Evolutionary conservation across 2,888 invertebrate genomes (phyloP).

Genomic region (Ornithoptera alexandrae): DNA sequence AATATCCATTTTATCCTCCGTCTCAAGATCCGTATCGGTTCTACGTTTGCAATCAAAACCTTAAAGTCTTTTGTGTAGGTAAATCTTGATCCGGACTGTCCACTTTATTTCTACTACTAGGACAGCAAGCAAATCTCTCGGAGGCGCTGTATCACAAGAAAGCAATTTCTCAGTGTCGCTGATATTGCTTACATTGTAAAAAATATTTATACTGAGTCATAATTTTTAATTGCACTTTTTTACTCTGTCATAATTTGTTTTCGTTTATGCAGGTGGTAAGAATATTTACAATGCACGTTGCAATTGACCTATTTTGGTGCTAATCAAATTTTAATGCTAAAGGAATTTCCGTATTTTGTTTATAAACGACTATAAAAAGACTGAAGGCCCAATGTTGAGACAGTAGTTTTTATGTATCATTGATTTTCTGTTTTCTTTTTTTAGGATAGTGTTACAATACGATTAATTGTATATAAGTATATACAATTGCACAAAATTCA

Average conservation of each 20-base stretch:
- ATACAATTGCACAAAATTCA: too few relatives aligned
- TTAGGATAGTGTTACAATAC: too few relatives aligned
- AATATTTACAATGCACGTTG: constrained; percentile 8
- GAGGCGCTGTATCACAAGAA: constrained; percentile 1
- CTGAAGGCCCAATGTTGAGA: too few relatives aligned
- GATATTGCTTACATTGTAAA: constrained; percentile 26
- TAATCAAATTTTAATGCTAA: too few relatives aligned
- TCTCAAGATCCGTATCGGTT: constrained; percentile 63
- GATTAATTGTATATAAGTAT: too few relatives aligned
- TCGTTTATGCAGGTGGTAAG: constrained; percentile 22
- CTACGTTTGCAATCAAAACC: constrained; percentile 25
- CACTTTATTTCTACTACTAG: constrained; percentile 14
- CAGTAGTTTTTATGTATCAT: too few relatives aligned
- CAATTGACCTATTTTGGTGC: constrained; percentile 13
- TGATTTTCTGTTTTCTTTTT: too few relatives aligned
- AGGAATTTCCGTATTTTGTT: too few relatives aligned
- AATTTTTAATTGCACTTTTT: constrained; percentile 28
- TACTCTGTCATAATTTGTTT: constrained; percentile 18
- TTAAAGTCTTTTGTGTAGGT: constrained; percentile 5
- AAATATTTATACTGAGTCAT: constrained; percentile 28
- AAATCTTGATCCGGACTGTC: background rate
- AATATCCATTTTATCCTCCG: constrained; percentile 68
- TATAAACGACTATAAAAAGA: too few relatives aligned
- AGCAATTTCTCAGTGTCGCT: constrained; percentile 22
- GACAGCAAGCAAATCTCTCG: constrained; percentile 10